These are phyloP conservation scores for Charadrius vociferus DNA, from an alignment of 2,113 vertebrate species.

Conservation along the genomic window DNA sequence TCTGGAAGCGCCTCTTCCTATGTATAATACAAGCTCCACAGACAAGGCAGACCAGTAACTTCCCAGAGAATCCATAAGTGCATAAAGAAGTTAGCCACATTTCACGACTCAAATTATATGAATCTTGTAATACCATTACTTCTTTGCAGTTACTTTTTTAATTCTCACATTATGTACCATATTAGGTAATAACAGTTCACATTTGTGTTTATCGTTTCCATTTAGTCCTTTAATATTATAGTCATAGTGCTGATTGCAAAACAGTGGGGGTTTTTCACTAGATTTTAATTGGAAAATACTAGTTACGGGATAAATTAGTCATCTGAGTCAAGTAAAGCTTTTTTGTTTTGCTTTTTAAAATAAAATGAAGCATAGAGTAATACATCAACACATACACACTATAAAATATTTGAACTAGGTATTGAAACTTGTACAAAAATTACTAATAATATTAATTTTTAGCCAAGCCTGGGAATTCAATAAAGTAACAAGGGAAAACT, in stretches of 20 bases:
- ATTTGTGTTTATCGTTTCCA: not conserved
- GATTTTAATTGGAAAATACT: not conserved
- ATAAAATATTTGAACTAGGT: not conserved
- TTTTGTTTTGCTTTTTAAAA: not conserved
- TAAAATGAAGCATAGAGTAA: not conserved
- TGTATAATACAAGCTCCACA: not conserved
- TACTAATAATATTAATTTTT: not conserved
- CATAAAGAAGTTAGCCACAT: not conserved
- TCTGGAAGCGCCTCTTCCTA: not conserved
- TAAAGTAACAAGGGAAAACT: not conserved
- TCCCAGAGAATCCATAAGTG: not conserved
- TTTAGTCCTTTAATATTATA: not conserved
- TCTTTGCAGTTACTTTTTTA: not conserved
- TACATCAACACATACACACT: not conserved
- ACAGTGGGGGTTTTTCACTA: accelerated
- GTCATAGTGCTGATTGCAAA: not conserved
- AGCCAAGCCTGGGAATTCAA: not conserved
- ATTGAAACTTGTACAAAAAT: not conserved
- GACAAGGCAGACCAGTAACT: not conserved
- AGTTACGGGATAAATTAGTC: not conserved
- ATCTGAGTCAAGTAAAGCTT: not conserved
- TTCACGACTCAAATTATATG: not conserved
- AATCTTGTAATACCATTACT: not conserved
- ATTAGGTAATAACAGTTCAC: not conserved
- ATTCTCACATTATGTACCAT: not conserved